Evolutionary conservation across 2,888 invertebrate species (phyloP).

Genomic region (Noctua janthina): DNA sequence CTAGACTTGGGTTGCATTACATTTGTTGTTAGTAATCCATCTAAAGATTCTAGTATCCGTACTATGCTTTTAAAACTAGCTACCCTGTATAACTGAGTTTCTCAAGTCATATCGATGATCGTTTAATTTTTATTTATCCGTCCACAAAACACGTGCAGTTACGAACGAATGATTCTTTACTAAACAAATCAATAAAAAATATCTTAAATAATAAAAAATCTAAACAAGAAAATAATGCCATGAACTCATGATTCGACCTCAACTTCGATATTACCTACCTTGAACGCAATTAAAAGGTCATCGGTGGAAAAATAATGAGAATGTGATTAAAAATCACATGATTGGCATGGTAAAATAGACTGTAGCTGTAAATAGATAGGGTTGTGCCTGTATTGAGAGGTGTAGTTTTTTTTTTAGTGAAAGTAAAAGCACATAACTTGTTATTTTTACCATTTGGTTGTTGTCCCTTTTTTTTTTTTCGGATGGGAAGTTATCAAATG

Average conservation of each 20-base stretch:
- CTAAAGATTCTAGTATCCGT: background rate
- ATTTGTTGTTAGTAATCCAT: background rate
- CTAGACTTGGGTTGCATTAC: too few species aligned
- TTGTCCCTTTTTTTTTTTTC: too few species aligned
- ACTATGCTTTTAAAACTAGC: background rate
- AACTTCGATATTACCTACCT: constrained; percentile 30
- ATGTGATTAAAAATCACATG: constrained; percentile 11
- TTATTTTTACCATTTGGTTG: background rate
- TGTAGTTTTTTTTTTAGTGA: background rate
- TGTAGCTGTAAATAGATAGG: background rate
- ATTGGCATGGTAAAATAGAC: constrained; percentile 4
- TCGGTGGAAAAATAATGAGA: constrained; percentile 20
- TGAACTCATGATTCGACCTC: constrained; percentile 18
- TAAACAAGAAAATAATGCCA: constrained; percentile 36
- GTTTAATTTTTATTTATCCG: background rate
- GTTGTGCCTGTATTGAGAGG: background rate
- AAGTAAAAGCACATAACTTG: background rate
- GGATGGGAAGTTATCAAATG: too few species aligned
- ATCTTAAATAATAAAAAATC: background rate
- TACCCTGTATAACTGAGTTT: background rate
- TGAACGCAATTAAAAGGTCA: constrained; percentile 45
- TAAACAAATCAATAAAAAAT: constrained; percentile 3
- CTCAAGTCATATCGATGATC: background rate
- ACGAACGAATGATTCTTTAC: constrained; percentile 34
- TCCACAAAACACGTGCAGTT: constrained; percentile 26